phyloP scores from a whole-genome alignment of 92 coral and sea anemone genomes.

The Montipora capitata region DNA sequence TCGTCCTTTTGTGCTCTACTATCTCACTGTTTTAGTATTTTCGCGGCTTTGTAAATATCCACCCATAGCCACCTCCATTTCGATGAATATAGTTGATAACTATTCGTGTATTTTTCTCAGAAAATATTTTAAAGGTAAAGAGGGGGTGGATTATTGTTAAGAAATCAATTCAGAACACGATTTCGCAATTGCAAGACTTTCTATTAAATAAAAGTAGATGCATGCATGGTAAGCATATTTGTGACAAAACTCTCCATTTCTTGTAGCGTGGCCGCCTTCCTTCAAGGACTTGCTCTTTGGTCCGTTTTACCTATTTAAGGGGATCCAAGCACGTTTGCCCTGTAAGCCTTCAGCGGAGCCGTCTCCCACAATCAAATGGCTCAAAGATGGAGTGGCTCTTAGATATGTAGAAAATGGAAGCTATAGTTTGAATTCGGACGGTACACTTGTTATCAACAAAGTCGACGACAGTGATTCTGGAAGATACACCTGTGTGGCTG shows the following conservation, averaged over 20 bases:
- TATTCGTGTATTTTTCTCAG: too few relatives aligned
- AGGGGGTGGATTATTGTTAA: too few relatives aligned
- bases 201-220: too few relatives aligned
- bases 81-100: too few relatives aligned
- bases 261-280: slow-evolving; percentile 79
- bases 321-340: slow-evolving; percentile 61
- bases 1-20: too few relatives aligned
- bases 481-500: slow-evolving; percentile 80
- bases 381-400: slow-evolving; percentile 39
- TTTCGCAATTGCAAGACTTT: too few relatives aligned
- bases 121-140: too few relatives aligned
- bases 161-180: too few relatives aligned
- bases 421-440: slow-evolving; percentile 42
- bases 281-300: slow-evolving; percentile 67
- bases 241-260: neutral
- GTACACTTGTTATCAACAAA: slow-evolving; percentile 45
- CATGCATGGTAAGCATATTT: neutral
- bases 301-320: slow-evolving; percentile 84
- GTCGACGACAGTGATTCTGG: slow-evolving; percentile 72
- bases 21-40: too few relatives aligned
- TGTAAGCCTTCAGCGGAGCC: slow-evolving; percentile 91
- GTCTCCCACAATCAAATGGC: slow-evolving; percentile 49
- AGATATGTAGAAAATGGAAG: slow-evolving; percentile 29
- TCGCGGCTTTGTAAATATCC: too few relatives aligned
- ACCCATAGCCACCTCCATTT: too few relatives aligned